Base-by-base conservation (phyloP, 2,113 vertebrate genomes). In the Halcyon malimbica region DNA sequence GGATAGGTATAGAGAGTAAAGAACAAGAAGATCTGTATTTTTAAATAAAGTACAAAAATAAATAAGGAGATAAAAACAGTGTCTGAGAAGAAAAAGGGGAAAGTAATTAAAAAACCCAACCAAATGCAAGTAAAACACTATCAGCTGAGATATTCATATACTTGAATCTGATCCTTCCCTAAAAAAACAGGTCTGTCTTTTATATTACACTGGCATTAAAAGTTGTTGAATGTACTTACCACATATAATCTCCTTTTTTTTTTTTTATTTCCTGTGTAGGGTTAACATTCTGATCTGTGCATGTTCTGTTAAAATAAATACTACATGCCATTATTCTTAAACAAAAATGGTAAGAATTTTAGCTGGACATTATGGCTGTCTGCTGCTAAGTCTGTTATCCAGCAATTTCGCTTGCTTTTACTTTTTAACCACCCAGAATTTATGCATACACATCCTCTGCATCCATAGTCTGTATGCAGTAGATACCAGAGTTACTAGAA, bases 291-390 rank as follows among this genome's bases (percentile, higher is more conserved):
- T 95, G 62, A n/a, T 93, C 60, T 56, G 15, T 56, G 63, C 51
- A 7, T 67, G 13, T 70, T 93, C 78, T 48, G 46, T 83, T 91
- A 91, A 92, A 96, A 77, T 59, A 85, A 89, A 70, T 94, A 46
- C 31, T 80, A 83, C 57, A 37, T 53, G 64, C 54, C 69, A 37
- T 82, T 71, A 82, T 89, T 92, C 90, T 89, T 71, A 93, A 93
- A 87, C 63, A 92, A 69, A 87, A 92, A 84, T 65, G 7, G 7
- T 91, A 79, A 79, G 57, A 62, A 46, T 84, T 96, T 87, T 84
- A 85, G 62, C 54, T 85, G 74, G 80, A 63, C 67, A 5, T 89
- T 69, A 37, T 19, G 48, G 24, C 48, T 75, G 31, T 4, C 64
- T 92, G 77, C 83, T 91, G 68, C 69, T 31, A 53, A 79, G 48